Conservation (phyloP, 2,797 vertebrate genomes). For the Simalia tracyae region DNA sequence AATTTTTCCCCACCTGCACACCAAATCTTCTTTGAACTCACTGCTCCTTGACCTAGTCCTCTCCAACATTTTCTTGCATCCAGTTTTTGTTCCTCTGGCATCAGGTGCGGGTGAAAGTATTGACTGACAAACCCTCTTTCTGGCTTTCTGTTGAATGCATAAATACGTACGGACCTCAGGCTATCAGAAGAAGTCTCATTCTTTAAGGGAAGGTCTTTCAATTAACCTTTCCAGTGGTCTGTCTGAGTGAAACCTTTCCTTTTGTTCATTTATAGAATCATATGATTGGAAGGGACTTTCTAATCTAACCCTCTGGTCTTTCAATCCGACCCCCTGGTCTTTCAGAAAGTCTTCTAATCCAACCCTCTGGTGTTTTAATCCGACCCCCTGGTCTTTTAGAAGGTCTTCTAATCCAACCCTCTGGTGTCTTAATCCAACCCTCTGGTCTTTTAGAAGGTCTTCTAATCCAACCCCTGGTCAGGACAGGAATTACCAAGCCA, state of each 20-base stretch:
- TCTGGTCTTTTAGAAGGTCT: too few species aligned
- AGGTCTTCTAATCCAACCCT: too few species aligned
- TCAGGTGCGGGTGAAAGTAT: background rate
- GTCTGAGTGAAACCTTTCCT: background rate
- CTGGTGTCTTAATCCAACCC: too few species aligned
- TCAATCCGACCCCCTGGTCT: too few species aligned
- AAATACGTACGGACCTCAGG: background rate
- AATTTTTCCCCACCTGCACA: constrained; percentile 28
- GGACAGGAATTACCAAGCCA: too few species aligned
- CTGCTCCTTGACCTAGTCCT: background rate
- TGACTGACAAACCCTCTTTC: background rate
- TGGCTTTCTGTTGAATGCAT: background rate
- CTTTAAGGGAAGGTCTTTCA: constrained; percentile 40
- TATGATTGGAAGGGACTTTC: too few species aligned
- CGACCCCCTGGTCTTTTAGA: too few species aligned
- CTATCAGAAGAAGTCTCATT: constrained; percentile 18
- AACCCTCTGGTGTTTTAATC: too few species aligned
- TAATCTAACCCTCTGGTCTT: too few species aligned
- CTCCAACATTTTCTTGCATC: background rate
- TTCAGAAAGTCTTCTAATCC: too few species aligned
- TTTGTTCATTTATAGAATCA: background rate
- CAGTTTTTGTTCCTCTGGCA: background rate
- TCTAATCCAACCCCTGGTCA: too few species aligned
- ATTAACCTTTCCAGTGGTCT: constrained; percentile 40
- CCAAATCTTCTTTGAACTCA: background rate